Base-by-base conservation (phyloP, 2,888 invertebrate species). In the Calameuta filiformis region DNA sequence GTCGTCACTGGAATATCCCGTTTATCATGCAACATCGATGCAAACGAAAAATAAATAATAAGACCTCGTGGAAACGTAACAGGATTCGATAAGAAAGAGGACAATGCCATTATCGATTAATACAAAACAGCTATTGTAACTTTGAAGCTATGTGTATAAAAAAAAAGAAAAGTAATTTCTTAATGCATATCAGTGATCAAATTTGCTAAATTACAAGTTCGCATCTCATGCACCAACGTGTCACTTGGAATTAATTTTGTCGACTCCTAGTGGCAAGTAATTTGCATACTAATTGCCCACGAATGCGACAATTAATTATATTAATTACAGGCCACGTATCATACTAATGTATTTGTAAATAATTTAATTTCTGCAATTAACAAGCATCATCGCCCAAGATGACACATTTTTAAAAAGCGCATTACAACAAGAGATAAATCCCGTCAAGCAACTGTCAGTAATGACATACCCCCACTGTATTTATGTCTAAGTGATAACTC, bases 11-110 rank as follows among this genome's bases (percentile, higher is more conserved):
- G 76, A 88, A 87, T 87, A 85, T 82, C 88, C 89, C 88, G 86
- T 86, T 87, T 85, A 71, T 85, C 90, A 90, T 90, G 90, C 90
- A 90, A 90, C 89, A 90, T 85, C 85, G 89, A 90, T 89, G 90
- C 90, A 87, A 89, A 89, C 85, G 81, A 86, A 85, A 85, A 86
- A 83, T 34, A 11, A 83, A 80, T 85, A 85, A 84, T 77, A 82
- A 76, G 33, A 34, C 71, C 71, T 71, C 11, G 11, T 11, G 71
- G 12, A 71, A 34, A 71, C 12, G 71, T 33, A 71, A 71, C 12
- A 23, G 33, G 12, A 34, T 31, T 33, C 33, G 71, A 71, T 31
- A 71, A 71, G 69, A 33, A 69, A 69, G 31, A 31, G 71, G 71
- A 11, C 71, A 71, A 33, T 12, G 31, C 12, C 31, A 33, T 31